Percentiles rank a stretch among this genome's conserved stretches.
Evolutionary conservation across 2,888 invertebrate species (phyloP).

Genomic region (Rhodophaea formosa): DNA sequence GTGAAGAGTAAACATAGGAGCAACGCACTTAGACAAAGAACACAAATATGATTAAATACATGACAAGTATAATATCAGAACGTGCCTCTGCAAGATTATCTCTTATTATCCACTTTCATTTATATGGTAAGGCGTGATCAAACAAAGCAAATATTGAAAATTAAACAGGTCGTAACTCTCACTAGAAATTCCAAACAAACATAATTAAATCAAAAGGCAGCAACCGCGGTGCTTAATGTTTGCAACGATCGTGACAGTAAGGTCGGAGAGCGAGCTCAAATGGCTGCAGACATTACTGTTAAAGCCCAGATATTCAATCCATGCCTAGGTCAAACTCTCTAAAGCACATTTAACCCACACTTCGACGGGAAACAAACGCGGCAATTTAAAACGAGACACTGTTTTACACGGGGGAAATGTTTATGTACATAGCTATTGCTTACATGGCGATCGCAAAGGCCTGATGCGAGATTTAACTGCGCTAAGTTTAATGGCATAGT

Average conservation of each 20-base stretch:
- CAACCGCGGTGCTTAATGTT: conserved; percentile 57
- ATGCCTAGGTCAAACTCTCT: conserved; percentile 68
- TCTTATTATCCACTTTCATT: conserved; percentile 10
- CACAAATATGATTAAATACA: background rate
- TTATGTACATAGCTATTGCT: conserved; percentile 16
- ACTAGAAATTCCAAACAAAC: conserved; percentile 29
- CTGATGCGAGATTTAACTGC: conserved; percentile 9
- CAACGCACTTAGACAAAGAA: background rate
- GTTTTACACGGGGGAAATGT: conserved; percentile 16
- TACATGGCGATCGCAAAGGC: conserved; percentile 2
- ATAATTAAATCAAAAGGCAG: conserved; percentile 40
- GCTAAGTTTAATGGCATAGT: conserved; percentile 9
- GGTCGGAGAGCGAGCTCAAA: conserved; percentile 61
- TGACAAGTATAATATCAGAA: background rate
- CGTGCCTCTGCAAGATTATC: conserved; percentile 1
- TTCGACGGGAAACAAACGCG: conserved; percentile 28
- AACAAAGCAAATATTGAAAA: conserved; percentile 10
- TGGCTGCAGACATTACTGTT: conserved; percentile 53
- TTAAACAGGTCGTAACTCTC: conserved; percentile 13
- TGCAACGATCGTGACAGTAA: conserved; percentile 58
- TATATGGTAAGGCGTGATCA: conserved; percentile 5
- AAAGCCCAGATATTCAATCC: conserved; percentile 58
- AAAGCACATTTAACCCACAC: conserved; percentile 45
- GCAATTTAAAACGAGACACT: conserved; percentile 18
- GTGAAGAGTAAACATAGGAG: background rate